Conservation (phyloP, 1,140 invertebrate species). For the Drosophila nikananu region DNA sequence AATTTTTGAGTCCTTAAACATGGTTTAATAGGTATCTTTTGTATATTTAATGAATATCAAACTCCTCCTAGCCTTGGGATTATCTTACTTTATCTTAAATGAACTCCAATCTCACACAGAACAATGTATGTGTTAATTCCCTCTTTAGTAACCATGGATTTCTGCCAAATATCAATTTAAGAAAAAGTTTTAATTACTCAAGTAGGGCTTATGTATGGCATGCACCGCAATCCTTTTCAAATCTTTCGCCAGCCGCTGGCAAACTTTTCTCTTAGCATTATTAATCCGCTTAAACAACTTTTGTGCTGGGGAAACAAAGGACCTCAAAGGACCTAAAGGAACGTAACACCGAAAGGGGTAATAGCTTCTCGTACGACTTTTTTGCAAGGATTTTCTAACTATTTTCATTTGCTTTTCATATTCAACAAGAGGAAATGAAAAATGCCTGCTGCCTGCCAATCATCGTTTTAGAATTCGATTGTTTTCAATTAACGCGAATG, state of each 20-base stretch:
- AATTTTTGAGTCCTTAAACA: slow-evolving; percentile 14
- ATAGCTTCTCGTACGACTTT: slow-evolving; percentile 10
- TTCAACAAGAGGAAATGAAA: neutral
- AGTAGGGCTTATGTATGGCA: slow-evolving; percentile 5
- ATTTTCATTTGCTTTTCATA: slow-evolving; percentile 5
- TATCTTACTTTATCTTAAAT: neutral
- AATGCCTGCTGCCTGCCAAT: slow-evolving; percentile 17
- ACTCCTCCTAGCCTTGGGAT: no score
- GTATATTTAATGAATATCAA: no score
- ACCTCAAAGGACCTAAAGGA: neutral
- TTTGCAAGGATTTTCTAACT: slow-evolving; percentile 20
- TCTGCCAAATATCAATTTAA: neutral
- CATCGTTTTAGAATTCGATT: slow-evolving; percentile 39
- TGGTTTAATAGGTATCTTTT: neutral
- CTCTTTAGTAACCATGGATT: neutral
- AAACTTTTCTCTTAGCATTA: slow-evolving; percentile 37
- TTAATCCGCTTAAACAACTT: slow-evolving; percentile 43
- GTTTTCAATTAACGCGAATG: slow-evolving; percentile 33
- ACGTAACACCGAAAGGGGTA: neutral
- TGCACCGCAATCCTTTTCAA: slow-evolving; percentile 13
- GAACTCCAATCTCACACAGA: neutral
- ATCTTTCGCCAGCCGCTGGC: slow-evolving; percentile 1
- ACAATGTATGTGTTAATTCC: neutral
- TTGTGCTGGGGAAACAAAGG: slow-evolving; percentile 28
- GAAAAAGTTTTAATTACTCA: slow-evolving; percentile 9